Evolutionary conservation across 2,113 vertebrate species (phyloP).

Genomic region (Saccopteryx bilineata): DNA sequence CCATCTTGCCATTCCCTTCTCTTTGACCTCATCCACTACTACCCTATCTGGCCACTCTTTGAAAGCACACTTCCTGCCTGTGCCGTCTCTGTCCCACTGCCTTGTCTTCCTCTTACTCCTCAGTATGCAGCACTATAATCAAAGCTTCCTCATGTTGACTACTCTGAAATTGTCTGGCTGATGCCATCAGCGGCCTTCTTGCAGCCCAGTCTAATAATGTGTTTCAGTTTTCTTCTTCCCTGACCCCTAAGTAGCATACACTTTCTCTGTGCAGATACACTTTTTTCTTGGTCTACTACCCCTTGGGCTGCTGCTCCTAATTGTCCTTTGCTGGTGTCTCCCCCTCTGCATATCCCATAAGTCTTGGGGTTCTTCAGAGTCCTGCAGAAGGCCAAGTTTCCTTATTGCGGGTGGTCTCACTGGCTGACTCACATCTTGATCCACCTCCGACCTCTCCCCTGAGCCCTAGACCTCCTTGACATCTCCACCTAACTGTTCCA

Average conservation of each 20-base stretch:
- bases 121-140: rapidly evolving
- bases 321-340: not conserved
- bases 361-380: not conserved
- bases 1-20: not conserved
- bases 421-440: not conserved
- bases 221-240: not conserved
- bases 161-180: not conserved
- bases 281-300: not conserved
- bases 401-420: not conserved
- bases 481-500: not conserved
- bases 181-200: not conserved
- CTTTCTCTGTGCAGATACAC: not conserved
- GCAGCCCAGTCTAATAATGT: not conserved
- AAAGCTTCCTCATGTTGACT: not conserved
- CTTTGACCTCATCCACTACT: not conserved
- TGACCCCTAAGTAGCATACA: not conserved
- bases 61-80: not conserved
- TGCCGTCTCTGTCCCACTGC: not conserved
- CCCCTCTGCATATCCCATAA: not conserved
- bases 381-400: not conserved
- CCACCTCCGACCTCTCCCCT: not conserved
- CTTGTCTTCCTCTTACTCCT: not conserved
- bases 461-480: not conserved
- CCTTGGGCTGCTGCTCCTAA: not conserved
- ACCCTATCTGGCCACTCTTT: not conserved